phyloP scores from a whole-genome alignment of 2,113 vertebrate species.

The Myanophis thanlyinensis region DNA sequence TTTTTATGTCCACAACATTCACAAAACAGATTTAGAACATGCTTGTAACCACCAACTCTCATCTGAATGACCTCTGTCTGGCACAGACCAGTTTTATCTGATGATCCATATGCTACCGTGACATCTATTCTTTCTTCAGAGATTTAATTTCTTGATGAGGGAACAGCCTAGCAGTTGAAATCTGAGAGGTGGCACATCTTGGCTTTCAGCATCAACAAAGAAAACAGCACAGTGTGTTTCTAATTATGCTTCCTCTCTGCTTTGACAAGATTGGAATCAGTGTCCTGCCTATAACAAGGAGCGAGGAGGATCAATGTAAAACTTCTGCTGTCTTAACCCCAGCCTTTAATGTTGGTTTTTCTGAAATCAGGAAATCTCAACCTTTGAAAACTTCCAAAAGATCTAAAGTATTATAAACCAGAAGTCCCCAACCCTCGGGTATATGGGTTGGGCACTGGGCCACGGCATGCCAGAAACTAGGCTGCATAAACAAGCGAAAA shows the following conservation, averaged over 20 bases:
- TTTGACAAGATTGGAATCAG: background rate
- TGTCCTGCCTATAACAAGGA: background rate
- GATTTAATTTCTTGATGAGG: background rate
- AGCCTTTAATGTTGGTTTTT: background rate
- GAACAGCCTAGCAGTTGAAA: background rate
- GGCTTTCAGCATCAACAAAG: background rate
- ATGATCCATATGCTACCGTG: background rate
- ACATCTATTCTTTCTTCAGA: background rate
- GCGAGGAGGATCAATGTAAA: background rate
- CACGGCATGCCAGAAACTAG: too few relatives aligned
- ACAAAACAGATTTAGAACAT: background rate
- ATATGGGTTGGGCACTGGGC: too few relatives aligned
- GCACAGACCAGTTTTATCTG: background rate
- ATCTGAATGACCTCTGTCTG: background rate
- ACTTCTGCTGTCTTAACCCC: background rate
- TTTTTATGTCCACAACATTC: background rate
- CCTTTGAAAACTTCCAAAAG: background rate
- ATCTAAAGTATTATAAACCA: background rate
- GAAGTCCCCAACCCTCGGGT: too few relatives aligned
- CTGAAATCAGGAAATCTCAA: background rate
- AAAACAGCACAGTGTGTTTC: background rate
- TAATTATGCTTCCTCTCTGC: background rate
- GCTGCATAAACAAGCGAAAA: too few relatives aligned
- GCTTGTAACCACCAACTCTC: background rate
- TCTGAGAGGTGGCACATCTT: background rate